Evolutionary conservation across 2,113 vertebrate species (phyloP).

Genomic region (Sorex fumeus): DNA sequence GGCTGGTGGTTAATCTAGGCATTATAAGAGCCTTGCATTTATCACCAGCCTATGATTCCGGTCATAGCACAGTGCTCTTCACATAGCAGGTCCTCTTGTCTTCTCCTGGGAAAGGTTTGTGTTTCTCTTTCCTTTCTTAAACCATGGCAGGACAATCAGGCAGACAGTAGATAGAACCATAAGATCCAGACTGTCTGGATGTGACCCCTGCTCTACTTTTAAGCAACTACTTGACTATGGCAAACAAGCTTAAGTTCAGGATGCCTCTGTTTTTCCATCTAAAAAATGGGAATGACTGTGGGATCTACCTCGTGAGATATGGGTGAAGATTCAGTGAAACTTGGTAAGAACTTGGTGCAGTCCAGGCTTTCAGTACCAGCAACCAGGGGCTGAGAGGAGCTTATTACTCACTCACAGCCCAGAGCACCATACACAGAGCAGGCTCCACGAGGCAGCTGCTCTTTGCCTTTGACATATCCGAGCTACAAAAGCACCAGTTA

Average conservation of each 20-base stretch:
- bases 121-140: background rate
- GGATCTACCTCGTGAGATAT: background rate
- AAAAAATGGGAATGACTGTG: background rate
- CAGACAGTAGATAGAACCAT: too few species aligned
- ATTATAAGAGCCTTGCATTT: background rate
- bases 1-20: background rate
- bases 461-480: background rate
- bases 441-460: background rate
- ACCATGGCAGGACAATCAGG: background rate
- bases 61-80: accelerated
- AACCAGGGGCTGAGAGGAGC: background rate
- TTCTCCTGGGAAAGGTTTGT: background rate
- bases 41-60: too few species aligned
- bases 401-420: accelerated
- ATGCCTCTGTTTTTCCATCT: background rate
- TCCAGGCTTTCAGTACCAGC: background rate
- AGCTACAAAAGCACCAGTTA: background rate
- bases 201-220: background rate
- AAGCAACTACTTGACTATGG: background rate
- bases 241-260: background rate
- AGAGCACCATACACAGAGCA: background rate
- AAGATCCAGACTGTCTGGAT: background rate
- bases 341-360: background rate
- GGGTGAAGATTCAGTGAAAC: background rate
- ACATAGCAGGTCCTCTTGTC: background rate